These are phyloP conservation scores for Enteromius thamalakanensis DNA, from an alignment of 2,797 vertebrate species.

Conservation along the genomic window DNA sequence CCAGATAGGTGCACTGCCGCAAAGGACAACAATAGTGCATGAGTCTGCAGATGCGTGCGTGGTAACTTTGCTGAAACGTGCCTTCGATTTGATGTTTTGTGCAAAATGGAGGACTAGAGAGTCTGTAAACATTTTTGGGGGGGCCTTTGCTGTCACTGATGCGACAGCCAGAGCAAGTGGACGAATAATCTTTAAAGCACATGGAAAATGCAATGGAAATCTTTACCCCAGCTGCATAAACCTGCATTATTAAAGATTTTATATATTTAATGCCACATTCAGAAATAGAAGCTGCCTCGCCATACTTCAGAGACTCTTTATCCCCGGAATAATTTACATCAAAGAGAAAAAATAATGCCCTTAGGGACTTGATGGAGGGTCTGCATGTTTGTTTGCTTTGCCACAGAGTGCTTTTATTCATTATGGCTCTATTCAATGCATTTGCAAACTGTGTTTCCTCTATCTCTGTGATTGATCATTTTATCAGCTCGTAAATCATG, in stretches of 20 bases:
- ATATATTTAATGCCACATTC: conserved; percentile 51
- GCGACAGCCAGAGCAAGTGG: conserved; percentile 31
- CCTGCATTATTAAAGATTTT: conserved; percentile 53
- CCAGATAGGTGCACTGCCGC: conserved; percentile 9
- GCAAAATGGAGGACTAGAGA: conserved; percentile 46
- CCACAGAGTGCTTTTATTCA: conserved; percentile 32
- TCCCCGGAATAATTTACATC: conserved; percentile 51
- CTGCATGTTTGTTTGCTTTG: conserved; percentile 59
- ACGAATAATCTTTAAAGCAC: conserved; percentile 45
- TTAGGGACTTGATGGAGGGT: conserved; percentile 38
- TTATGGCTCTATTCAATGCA: conserved; percentile 39
- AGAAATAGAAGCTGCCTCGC: conserved; percentile 28
- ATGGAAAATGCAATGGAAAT: conserved; percentile 33
- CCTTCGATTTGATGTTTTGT: conserved; percentile 38
- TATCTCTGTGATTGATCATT: conserved; percentile 52
- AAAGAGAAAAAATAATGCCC: conserved; percentile 55
- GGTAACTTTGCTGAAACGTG: conserved; percentile 42
- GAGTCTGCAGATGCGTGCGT: conserved; percentile 43
- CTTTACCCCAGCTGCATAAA: conserved; percentile 40
- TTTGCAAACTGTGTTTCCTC: conserved; percentile 22
- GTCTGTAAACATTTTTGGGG: conserved; percentile 37
- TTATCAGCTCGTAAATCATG: conserved; percentile 60
- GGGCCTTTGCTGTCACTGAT: conserved; percentile 30
- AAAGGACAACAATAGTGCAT: conserved; percentile 46
- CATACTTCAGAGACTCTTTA: conserved; percentile 33